Conservation (phyloP, 1,140 invertebrate species). For the Paraescarpia echinospica region DNA sequence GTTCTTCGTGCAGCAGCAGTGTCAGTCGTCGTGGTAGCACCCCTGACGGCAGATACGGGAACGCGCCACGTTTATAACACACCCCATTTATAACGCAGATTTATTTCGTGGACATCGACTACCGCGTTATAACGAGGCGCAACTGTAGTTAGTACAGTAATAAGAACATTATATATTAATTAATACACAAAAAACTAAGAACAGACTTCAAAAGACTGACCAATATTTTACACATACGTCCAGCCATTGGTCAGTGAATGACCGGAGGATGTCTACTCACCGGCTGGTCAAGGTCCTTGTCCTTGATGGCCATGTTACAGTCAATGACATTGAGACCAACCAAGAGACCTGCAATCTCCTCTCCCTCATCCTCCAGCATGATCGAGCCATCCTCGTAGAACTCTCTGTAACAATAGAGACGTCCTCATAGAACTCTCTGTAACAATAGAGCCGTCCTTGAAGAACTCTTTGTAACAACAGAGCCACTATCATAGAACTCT, state of each 20-base stretch:
- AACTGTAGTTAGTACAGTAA: no score
- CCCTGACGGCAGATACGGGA: no score
- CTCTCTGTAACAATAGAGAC: conserved; percentile 64
- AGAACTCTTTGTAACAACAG: no score
- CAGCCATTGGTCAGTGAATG: neutral
- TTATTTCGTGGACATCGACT: no score
- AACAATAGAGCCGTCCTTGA: no score
- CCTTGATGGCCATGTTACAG: conserved; percentile 97
- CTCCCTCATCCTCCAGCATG: conserved; percentile 93
- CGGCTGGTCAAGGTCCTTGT: conserved; percentile 86
- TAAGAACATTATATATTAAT: neutral
- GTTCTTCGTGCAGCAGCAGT: no score
- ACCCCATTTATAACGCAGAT: no score
- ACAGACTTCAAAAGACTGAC: conserved; percentile 3
- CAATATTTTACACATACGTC: neutral
- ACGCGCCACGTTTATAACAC: no score
- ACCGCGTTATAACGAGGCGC: no score
- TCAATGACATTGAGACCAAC: conserved; percentile 98
- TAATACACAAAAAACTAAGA: neutral
- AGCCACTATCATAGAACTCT: no score
- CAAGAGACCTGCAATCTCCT: conserved; percentile 88
- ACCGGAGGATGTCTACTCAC: conserved; percentile 36
- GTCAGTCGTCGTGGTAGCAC: no score
- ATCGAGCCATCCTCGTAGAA: conserved; percentile 94
- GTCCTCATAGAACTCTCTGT: no score